phyloP scores from a whole-genome alignment of 2,888 invertebrate genomes.

The Plemyria rubiginata region DNA sequence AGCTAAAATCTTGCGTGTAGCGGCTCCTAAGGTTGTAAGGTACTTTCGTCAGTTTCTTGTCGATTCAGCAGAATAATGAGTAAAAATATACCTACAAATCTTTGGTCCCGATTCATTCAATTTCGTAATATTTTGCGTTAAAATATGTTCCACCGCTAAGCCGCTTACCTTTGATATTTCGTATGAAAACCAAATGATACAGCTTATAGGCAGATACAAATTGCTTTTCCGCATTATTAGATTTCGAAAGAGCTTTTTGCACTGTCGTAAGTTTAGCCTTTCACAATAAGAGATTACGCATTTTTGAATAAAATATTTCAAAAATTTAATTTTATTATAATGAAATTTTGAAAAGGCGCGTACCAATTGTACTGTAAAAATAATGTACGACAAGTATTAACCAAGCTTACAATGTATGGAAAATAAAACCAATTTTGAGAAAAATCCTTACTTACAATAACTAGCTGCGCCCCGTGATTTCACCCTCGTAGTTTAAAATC shows the following conservation, averaged over 20 bases:
- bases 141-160: slow-evolving; percentile 38
- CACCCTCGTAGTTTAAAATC: no score
- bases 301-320: no score
- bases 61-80: slow-evolving; percentile 8
- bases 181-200: slow-evolving; percentile 43
- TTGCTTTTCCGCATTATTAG: slow-evolving; percentile 44
- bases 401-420: no score
- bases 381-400: no score
- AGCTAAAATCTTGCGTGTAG: no score
- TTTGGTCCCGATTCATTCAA: slow-evolving; percentile 19
- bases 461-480: no score
- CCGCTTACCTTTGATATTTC: slow-evolving; percentile 44
- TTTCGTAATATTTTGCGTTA: slow-evolving; percentile 33
- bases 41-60: not conserved
- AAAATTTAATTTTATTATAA: no score
- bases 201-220: slow-evolving; percentile 37
- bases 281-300: not conserved
- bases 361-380: no score
- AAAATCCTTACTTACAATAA: no score
- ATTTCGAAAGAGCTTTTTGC: slow-evolving; percentile 40
- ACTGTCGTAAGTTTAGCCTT: slow-evolving; percentile 34
- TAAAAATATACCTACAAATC: slow-evolving; percentile 17
- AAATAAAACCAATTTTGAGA: no score
- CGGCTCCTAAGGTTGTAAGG: no score
- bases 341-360: no score